These are phyloP conservation scores for Cuculus canorus DNA, from an alignment of 2,797 vertebrate genomes.

Conservation along the genomic window DNA sequence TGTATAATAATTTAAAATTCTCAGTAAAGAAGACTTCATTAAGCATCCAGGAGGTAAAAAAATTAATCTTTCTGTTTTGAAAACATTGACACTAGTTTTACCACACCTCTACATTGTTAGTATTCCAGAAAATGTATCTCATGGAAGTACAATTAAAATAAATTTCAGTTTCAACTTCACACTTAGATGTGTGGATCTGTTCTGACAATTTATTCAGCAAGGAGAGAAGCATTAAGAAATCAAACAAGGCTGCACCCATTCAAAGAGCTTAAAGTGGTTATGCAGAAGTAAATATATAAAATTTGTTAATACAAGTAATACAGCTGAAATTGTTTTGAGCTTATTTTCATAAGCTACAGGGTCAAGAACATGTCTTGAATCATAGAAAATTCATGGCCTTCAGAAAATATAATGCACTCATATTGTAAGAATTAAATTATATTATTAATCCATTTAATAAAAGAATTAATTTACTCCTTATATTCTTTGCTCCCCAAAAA, in stretches of 20 bases:
- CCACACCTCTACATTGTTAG: not conserved
- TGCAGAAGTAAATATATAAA: not conserved
- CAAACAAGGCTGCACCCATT: not conserved
- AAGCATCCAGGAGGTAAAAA: fast-evolving
- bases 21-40: not conserved
- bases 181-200: not conserved
- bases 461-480: not conserved
- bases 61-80: not conserved
- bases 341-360: not conserved
- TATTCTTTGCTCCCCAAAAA: not conserved
- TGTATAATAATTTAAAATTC: not conserved
- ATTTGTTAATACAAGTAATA: not conserved
- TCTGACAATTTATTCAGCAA: not conserved
- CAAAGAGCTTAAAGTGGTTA: not conserved
- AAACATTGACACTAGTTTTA: not conserved
- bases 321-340: not conserved
- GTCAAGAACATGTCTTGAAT: not conserved
- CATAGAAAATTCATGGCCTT: not conserved
- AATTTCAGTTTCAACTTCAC: not conserved
- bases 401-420: not conserved
- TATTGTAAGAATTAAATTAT: not conserved
- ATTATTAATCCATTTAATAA: not conserved
- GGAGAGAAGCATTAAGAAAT: not conserved
- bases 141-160: not conserved
- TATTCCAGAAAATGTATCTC: not conserved